Evolutionary conservation across 1,140 invertebrate species (phyloP), one percentile per base, ranked within the genome.

Genomic region (Bombus consobrinus): DNA sequence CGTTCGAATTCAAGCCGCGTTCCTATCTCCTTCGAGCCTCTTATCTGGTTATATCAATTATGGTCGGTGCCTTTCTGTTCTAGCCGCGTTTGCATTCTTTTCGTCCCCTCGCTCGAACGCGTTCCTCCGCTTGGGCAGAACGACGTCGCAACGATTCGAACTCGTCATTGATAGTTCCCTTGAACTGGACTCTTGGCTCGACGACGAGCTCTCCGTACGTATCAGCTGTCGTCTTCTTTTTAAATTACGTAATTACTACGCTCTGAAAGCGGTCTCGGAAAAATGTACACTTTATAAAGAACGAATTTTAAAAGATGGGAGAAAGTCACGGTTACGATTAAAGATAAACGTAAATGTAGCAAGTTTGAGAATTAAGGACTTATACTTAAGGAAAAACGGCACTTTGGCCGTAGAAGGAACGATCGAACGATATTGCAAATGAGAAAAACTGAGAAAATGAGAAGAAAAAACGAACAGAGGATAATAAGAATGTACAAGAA

Each of bases 31-130:
- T 59, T 25, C 73, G 43, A 57, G 68, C 76, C 64, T 77, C 75
- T 90, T 89, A 90, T 90, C 88, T 87, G 69, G 59, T 82, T 81
- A 80, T 89, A 89, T 89, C 88, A 89, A 89, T 89, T 89, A 89
- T 77, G 68, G 78, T 59, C 82, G 88, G 68, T 69, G 53, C 32
- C 87, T 66, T 68, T 86, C 66, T 80, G 62, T 72, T 28, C 43
- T 34, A 13, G 15, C 22, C 83, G 66, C 64, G 69, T 83, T 78
- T 75, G 71, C 83, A 88, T 86, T 89, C 87, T 71, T 83, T 78
- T 88, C 87, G 64, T 78, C 75, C 59, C 68, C 57, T 62, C 37
- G 57, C n/a, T 73, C 43, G 71, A 64, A 69, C 62, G 68, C 57
- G 75, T 32, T 43, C n/a, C 2, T 18, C n/a, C 13, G 2, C 13